Evolutionary conservation across 2,797 vertebrate genomes (phyloP).

Genomic region (Tapirus indicus): DNA sequence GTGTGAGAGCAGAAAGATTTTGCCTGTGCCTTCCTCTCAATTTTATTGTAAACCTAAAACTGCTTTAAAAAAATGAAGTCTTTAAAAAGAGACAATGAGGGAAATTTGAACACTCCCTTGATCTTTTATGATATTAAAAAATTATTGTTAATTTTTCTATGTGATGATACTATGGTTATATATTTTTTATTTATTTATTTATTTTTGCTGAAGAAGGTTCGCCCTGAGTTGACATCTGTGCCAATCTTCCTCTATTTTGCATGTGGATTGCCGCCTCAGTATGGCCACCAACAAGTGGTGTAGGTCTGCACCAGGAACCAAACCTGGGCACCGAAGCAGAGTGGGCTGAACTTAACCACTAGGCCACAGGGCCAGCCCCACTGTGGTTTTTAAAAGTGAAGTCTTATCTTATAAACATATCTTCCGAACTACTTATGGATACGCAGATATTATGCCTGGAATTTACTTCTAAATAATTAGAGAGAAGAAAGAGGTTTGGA

Average conservation of each 20-base stretch:
- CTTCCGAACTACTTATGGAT: not conserved
- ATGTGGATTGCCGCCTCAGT: too few species aligned
- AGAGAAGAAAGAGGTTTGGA: not conserved
- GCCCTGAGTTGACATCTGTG: too few species aligned
- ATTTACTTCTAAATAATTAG: slow-evolving; percentile 37
- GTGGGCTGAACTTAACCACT: too few species aligned
- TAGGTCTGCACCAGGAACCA: too few species aligned
- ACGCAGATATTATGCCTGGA: not conserved
- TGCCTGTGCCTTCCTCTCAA: not conserved
- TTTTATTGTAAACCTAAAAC: not conserved
- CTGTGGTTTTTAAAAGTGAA: not conserved
- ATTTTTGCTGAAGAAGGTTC: too few species aligned
- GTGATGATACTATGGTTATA: not conserved
- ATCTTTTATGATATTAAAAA: slow-evolving; percentile 32
- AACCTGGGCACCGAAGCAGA: too few species aligned
- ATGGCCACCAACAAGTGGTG: too few species aligned
- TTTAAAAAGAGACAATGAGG: not conserved
- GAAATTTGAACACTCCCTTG: not conserved
- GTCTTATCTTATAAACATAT: not conserved
- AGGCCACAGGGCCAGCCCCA: too few species aligned
- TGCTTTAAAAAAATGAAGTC: not conserved
- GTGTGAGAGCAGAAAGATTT: not conserved
- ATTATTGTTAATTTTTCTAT: not conserved
- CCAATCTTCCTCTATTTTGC: too few species aligned
- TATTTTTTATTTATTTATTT: not conserved